Percentiles rank a stretch among this genome's conserved stretches.
Conservation (phyloP, 2,113 vertebrate species). For the Centropus unirufus region DNA sequence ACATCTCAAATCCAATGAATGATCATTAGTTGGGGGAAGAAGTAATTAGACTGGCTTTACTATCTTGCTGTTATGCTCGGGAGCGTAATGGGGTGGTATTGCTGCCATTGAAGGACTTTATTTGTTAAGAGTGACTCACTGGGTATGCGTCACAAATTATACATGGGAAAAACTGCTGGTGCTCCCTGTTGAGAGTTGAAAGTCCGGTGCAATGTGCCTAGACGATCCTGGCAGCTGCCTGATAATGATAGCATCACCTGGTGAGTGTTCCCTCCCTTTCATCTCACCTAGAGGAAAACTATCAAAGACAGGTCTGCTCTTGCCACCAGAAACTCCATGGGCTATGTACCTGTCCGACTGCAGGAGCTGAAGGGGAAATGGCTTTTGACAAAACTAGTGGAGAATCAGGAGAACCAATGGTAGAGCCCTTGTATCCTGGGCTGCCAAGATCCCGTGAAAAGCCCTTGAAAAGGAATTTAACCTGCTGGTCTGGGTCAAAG, state of each 20-base stretch:
- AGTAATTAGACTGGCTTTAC: background rate
- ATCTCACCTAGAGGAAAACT: background rate
- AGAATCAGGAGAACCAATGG: background rate
- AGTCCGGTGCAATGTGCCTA: background rate
- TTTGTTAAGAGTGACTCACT: slow-evolving; percentile 21
- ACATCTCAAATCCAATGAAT: slow-evolving; percentile 38
- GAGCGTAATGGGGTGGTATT: background rate
- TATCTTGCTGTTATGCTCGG: background rate
- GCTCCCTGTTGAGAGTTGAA: background rate
- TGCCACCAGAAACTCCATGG: background rate
- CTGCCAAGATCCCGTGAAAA: background rate
- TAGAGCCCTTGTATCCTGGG: background rate
- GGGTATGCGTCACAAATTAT: background rate
- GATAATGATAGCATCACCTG: background rate
- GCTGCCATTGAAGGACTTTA: slow-evolving; percentile 17
- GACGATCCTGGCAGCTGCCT: background rate
- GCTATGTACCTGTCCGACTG: background rate
- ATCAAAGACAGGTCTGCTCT: background rate
- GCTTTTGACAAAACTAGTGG: background rate
- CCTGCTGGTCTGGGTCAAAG: background rate
- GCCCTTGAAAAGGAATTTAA: background rate
- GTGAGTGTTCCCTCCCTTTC: background rate
- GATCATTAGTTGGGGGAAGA: background rate
- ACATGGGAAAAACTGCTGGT: background rate
- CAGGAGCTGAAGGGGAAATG: background rate